Percentiles rank a stretch among this genome's conserved stretches.
Conservation (phyloP, 2,888 invertebrate species). For the Andrena camellia region DNA sequence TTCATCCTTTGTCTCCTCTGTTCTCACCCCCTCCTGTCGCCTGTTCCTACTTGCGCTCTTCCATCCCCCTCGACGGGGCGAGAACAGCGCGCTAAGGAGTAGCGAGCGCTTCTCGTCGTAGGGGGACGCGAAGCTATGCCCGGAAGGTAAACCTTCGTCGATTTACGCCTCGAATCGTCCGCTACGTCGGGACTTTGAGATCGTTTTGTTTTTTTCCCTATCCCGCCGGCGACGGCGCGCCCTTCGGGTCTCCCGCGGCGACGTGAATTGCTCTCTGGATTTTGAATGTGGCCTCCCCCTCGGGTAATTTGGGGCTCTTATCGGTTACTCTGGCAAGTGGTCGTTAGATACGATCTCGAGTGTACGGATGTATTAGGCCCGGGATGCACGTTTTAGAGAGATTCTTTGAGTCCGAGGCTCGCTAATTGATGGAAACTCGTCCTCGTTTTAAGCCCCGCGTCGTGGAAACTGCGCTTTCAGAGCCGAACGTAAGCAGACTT, state of each 20-base stretch:
- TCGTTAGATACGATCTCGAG: neutral
- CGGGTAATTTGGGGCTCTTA: neutral
- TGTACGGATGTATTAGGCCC: neutral
- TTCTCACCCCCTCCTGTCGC: slow-evolving; percentile 3
- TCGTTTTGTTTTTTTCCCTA: slow-evolving; percentile 24
- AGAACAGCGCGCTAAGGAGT: slow-evolving; percentile 34
- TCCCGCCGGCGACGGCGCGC: neutral
- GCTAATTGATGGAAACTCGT: neutral
- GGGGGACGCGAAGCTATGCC: slow-evolving; percentile 47
- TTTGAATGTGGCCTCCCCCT: neutral
- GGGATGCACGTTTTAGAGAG: neutral
- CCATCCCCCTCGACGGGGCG: slow-evolving; percentile 24
- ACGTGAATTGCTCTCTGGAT: slow-evolving; percentile 12
- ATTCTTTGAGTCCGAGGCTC: neutral
- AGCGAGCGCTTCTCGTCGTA: slow-evolving; percentile 43
- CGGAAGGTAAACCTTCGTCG: slow-evolving; percentile 58
- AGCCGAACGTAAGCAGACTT: neutral
- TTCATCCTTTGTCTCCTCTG: slow-evolving; percentile 55
- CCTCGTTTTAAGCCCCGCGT: neutral
- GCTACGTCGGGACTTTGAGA: slow-evolving; percentile 46
- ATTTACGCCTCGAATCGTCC: slow-evolving; percentile 62
- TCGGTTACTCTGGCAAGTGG: neutral
- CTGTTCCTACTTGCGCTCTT: neutral
- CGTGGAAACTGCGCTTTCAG: neutral
- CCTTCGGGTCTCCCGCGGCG: neutral